Evolutionary conservation across 2,113 vertebrate genomes (phyloP).

Genomic region (Lampris megalopsis): DNA sequence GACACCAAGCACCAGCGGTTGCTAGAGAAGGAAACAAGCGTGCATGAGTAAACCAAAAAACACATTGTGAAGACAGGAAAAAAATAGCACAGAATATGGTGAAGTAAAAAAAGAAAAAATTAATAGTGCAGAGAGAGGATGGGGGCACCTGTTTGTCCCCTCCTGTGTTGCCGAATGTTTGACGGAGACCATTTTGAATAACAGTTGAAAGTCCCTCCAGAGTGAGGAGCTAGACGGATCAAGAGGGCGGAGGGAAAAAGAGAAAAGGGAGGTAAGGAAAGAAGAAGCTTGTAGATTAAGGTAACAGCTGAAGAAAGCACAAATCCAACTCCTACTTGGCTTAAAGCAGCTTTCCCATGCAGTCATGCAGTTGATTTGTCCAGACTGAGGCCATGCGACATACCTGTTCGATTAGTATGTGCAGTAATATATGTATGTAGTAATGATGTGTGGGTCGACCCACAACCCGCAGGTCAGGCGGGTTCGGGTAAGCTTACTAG

Average conservation of each 20-base stretch:
- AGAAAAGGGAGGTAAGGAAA: slow-evolving; percentile 41
- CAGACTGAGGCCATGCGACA: slow-evolving; percentile 5
- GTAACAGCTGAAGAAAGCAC: neutral
- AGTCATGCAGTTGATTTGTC: neutral
- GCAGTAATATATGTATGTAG: neutral
- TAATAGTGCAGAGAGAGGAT: slow-evolving; percentile 46
- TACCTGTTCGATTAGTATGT: neutral
- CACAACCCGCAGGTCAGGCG: too few relatives aligned
- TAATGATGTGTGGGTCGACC: too few relatives aligned
- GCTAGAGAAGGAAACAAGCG: slow-evolving; percentile 34
- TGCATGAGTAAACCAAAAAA: neutral
- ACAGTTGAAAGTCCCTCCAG: slow-evolving; percentile 97
- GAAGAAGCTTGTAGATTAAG: slow-evolving; percentile 21
- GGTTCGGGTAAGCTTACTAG: too few relatives aligned
- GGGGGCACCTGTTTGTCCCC: slow-evolving; percentile 96
- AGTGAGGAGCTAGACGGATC: slow-evolving; percentile 93
- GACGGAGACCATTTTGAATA: slow-evolving; percentile 97
- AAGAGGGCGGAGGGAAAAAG: slow-evolving; percentile 68
- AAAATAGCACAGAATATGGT: slow-evolving; percentile 10
- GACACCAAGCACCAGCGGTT: slow-evolving; percentile 7
- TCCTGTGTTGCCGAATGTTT: slow-evolving; percentile 94
- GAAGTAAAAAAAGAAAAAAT: neutral
- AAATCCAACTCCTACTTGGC: neutral
- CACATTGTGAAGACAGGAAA: slow-evolving; percentile 2
- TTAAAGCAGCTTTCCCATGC: slow-evolving; percentile 11